These are phyloP conservation scores for Anisognathus igniventris DNA, from an alignment of 2,797 vertebrate species.

Conservation along the genomic window DNA sequence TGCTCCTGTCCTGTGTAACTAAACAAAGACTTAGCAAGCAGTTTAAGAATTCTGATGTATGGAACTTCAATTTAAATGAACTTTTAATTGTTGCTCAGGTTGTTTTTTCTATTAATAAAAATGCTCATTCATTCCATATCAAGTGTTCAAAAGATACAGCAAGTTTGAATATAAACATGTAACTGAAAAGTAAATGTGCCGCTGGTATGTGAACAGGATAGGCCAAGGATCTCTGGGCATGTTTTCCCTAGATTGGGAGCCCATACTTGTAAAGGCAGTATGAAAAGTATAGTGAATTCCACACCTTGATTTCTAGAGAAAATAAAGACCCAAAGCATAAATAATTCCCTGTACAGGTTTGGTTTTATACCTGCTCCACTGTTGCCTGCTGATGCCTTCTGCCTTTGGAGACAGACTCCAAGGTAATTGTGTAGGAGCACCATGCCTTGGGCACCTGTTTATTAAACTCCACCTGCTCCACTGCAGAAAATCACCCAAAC, in stretches of 20 bases:
- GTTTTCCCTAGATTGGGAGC: rapidly evolving
- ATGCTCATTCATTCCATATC: background rate
- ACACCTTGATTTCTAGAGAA: background rate
- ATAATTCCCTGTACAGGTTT: background rate
- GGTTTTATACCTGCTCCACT: background rate
- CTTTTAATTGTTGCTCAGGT: background rate
- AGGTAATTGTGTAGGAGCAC: background rate
- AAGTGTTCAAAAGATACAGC: background rate
- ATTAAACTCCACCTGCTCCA: background rate
- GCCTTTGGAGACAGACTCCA: background rate
- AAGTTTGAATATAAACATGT: background rate
- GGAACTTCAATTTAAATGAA: background rate
- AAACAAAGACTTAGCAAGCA: background rate
- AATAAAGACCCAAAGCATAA: background rate
- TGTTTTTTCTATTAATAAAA: background rate
- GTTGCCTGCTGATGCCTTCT: background rate
- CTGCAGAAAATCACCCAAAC: background rate
- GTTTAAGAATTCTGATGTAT: background rate
- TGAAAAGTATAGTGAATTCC: background rate
- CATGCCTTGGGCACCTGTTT: background rate
- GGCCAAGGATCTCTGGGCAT: background rate
- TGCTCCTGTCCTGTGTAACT: background rate
- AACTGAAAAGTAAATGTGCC: background rate
- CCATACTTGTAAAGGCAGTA: background rate
- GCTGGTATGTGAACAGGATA: background rate